Conservation (phyloP, 1,140 invertebrate species). For the Bombus breviceps region DNA sequence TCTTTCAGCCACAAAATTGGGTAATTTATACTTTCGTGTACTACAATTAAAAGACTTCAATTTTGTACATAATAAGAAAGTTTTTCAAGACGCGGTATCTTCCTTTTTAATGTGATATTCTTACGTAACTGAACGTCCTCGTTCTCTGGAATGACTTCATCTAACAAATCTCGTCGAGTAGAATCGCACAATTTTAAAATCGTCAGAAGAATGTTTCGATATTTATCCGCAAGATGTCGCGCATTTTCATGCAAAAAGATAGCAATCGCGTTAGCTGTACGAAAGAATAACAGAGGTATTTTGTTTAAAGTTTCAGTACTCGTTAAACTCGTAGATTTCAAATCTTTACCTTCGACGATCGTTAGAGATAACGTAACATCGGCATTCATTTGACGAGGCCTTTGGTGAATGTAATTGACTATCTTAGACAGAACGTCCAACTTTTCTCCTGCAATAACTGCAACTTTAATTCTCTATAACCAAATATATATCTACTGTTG, state of each 20-base stretch:
- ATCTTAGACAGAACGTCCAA: constrained; percentile 62
- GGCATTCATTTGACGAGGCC: constrained; percentile 72
- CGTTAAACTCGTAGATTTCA: not conserved
- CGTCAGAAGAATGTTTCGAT: not conserved
- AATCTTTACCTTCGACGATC: constrained; percentile 71
- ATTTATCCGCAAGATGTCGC: constrained; percentile 9
- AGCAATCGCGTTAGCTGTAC: constrained; percentile 48
- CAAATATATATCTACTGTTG: not conserved
- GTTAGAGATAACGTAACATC: constrained; percentile 73
- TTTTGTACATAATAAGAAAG: too few species aligned
- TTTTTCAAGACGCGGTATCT: not conserved
- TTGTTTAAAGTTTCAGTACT: not conserved
- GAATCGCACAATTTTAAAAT: constrained; percentile 35
- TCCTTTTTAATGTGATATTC: not conserved
- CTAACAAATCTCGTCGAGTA: constrained; percentile 30
- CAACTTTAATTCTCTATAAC: not conserved
- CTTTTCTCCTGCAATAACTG: constrained; percentile 62
- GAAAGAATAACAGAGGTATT: not conserved
- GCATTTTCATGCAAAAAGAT: constrained; percentile 48
- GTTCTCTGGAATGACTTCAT: not conserved
- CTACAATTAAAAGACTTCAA: not conserved
- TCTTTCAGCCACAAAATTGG: constrained; percentile 66
- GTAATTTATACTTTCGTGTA: constrained; percentile 55
- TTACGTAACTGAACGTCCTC: constrained; percentile 41
- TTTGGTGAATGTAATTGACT: constrained; percentile 64